Evolutionary conservation across 2,797 vertebrate genomes (phyloP), one percentile per base, ranked within the genome.

Genomic region (Diplodus puntazzo): DNA sequence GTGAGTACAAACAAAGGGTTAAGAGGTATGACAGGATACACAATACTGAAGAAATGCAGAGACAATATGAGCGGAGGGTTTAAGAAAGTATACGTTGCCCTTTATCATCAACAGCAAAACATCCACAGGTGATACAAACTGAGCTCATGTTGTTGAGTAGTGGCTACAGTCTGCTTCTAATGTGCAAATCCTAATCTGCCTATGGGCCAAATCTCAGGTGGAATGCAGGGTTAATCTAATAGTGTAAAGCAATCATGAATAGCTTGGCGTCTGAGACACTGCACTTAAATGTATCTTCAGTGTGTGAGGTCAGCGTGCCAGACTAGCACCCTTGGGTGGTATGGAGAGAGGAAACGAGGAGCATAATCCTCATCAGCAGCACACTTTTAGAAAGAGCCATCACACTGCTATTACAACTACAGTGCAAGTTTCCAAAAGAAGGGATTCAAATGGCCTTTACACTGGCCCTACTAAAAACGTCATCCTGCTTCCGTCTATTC

Each of bases 391-490:
- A 82, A 54, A 70, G 57, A 73, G 69, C 63, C 49, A 80, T 71
- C 66, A 46, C 70, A 27, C 67, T 71, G 80, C 89, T 76, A 58
- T 80, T 75, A 77, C 71, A 79, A 87, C 64, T 87, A 81, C 59
- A 75, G 70, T 68, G 77, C 80, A 89, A 74, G 79, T 93, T 93
- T 92, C 88, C 88, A 93, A 85, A 88, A 77, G 81, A 89, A 70
- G 57, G 78, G 71, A 72, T 85, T 85, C 84, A 64, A 93, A 90
- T 82, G 73, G 79, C 81, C 21, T 89, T 85, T 73, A 23, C 57
- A 84, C 75, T 30, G 64, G 54, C 69, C 69, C 64, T 45, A 75
- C 81, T 66, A 77, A 62, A 86, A 82, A 45, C 71, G 57, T 50
- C 12, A 64, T 73, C 77, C 75, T 58, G 75, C 82, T 94, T 92